A percentile compares a stretch with the other conserved stretches of the same genome.
These are phyloP conservation scores for Acrocyrtus sp. DNA, from an alignment of 2,888 invertebrate genomes.

Conservation along the genomic window DNA sequence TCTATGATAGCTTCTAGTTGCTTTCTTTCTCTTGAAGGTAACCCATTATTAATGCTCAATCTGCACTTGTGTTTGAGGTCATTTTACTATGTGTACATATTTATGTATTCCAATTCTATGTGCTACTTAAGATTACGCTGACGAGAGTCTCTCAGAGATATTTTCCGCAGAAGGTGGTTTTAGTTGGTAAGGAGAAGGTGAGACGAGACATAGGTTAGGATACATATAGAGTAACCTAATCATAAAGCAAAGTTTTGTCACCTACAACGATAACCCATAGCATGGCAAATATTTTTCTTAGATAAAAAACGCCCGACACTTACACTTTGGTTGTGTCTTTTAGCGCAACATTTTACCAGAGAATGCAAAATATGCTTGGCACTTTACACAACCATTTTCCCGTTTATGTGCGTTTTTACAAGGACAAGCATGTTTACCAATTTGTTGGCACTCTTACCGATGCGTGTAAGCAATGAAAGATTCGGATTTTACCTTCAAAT, in stretches of 20 bases:
- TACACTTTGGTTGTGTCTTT: neutral
- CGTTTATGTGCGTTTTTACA: neutral
- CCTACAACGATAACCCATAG: neutral
- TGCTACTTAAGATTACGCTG: no score
- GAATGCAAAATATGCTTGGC: neutral
- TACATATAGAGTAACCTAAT: neutral
- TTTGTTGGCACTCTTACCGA: neutral
- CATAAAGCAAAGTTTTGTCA: neutral
- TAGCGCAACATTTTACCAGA: neutral
- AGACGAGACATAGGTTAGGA: neutral
- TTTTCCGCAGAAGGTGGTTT: no score
- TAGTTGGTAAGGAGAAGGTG: no score
- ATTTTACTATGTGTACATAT: neutral
- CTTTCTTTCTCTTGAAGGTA: no score
- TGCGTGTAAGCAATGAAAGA: neutral
- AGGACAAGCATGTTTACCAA: neutral
- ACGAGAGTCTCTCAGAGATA: no score
- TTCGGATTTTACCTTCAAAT: neutral
- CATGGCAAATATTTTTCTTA: neutral
- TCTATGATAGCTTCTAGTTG: no score
- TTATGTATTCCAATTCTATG: neutral
- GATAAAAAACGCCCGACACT: neutral
- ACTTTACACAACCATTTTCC: neutral
- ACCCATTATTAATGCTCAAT: neutral
- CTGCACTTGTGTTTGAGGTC: neutral